Conservation (phyloP, 2,113 vertebrate genomes). For the Peromyscus californicus region DNA sequence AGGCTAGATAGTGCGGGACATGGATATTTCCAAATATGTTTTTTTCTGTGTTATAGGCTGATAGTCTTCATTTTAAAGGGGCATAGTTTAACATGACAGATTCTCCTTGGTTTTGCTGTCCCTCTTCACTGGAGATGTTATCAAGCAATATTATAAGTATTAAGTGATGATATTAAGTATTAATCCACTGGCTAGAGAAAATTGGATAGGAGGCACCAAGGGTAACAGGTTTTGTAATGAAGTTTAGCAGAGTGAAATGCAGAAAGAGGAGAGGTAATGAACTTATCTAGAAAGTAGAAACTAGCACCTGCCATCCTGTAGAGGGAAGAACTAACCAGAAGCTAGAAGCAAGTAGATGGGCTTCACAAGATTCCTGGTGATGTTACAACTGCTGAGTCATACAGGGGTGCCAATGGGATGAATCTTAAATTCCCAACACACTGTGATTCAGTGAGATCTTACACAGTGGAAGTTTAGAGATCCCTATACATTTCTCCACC, state of each 20-base stretch:
- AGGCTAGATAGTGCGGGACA: no score
- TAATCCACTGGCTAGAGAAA: neutral
- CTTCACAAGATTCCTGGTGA: neutral
- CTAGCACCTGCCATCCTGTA: neutral
- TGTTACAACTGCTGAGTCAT: neutral
- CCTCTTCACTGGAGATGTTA: neutral
- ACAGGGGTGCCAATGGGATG: neutral
- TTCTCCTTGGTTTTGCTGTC: neutral
- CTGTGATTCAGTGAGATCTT: neutral
- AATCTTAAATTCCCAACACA: neutral
- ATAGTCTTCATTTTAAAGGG: neutral
- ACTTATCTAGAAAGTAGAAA: neutral
- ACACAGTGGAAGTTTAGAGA: neutral
- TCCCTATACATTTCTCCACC: neutral
- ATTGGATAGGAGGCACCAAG: neutral
- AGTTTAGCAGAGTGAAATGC: neutral
- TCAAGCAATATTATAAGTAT: neutral
- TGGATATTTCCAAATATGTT: conserved; percentile 3
- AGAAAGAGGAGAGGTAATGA: neutral
- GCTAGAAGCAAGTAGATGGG: neutral
- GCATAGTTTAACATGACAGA: neutral
- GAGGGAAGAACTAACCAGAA: neutral
- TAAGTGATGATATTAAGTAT: neutral
- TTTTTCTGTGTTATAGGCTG: neutral
- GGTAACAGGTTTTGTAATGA: neutral